Percentiles rank a stretch among this genome's conserved stretches.
Conservation (phyloP, 2,113 vertebrate species). For the Hylia prasina region DNA sequence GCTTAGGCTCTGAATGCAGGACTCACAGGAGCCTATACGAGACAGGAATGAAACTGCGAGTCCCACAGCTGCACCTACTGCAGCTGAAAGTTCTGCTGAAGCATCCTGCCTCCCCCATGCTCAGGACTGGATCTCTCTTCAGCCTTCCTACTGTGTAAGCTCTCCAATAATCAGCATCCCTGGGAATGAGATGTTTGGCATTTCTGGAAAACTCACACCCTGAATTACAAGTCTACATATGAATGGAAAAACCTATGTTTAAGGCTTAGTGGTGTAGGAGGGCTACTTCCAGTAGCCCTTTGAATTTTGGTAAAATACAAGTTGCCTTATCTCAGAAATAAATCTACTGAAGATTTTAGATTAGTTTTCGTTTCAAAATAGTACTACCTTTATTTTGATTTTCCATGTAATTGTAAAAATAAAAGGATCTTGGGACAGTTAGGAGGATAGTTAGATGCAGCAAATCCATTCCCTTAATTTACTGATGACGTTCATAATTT, state of each 20-base stretch:
- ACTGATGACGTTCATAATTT: background rate
- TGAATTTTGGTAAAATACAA: background rate
- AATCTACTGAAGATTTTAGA: background rate
- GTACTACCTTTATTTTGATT: background rate
- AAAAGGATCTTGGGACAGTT: background rate
- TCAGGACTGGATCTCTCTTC: background rate
- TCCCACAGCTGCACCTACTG: background rate
- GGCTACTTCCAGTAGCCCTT: background rate
- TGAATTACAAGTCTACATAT: background rate
- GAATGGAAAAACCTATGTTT: background rate
- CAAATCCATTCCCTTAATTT: constrained; percentile 21
- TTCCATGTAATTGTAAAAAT: background rate
- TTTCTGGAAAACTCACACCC: background rate
- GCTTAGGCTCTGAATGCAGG: background rate
- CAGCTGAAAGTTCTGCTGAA: background rate
- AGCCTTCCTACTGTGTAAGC: background rate
- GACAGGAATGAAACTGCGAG: background rate
- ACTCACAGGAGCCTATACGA: background rate
- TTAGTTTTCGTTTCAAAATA: background rate
- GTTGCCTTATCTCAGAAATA: background rate
- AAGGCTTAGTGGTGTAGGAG: background rate
- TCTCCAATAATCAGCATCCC: background rate
- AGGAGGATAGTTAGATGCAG: background rate
- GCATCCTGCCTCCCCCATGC: background rate
- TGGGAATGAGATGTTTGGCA: background rate